Conservation (phyloP, 2,888 invertebrate species). For the Pseudolycoriella hygida region DNA sequence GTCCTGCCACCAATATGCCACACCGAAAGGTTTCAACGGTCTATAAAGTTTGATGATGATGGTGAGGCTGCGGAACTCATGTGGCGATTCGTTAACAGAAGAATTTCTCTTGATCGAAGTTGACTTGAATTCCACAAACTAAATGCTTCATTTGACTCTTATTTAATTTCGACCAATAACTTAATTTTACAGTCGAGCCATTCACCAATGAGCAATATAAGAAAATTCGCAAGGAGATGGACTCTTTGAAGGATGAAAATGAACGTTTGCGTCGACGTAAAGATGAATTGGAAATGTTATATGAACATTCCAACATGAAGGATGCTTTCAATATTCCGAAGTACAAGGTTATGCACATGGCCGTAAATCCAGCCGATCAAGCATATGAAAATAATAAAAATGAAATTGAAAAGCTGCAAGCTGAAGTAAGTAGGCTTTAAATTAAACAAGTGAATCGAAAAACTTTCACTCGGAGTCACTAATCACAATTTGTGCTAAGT, state of each 20-base stretch:
- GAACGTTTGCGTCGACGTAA: constrained; percentile 33
- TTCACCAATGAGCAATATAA: constrained; percentile 31
- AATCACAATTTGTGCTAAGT: neutral
- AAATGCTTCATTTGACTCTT: neutral
- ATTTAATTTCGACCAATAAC: neutral
- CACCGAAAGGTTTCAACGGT: too few species aligned
- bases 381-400: constrained; percentile 46
- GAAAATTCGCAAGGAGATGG: constrained; percentile 41
- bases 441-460: neutral
- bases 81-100: too few species aligned
- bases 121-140: too few species aligned
- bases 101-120: too few species aligned
- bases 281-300: constrained; percentile 45
- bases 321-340: constrained; percentile 32
- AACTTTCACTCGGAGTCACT: neutral
- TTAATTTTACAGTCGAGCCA: neutral
- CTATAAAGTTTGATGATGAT: too few species aligned
- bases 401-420: constrained; percentile 49
- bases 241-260: constrained; percentile 32
- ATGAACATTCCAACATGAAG: constrained; percentile 41
- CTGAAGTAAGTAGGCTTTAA: constrained; percentile 34
- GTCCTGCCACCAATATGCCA: too few species aligned
- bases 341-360: constrained; percentile 38
- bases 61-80: too few species aligned
- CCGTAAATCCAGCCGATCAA: constrained; percentile 54